Evolutionary conservation across 2,888 invertebrate species (phyloP), one percentile per base, ranked within the genome.

Genomic region (Lydus trimaculatus): DNA sequence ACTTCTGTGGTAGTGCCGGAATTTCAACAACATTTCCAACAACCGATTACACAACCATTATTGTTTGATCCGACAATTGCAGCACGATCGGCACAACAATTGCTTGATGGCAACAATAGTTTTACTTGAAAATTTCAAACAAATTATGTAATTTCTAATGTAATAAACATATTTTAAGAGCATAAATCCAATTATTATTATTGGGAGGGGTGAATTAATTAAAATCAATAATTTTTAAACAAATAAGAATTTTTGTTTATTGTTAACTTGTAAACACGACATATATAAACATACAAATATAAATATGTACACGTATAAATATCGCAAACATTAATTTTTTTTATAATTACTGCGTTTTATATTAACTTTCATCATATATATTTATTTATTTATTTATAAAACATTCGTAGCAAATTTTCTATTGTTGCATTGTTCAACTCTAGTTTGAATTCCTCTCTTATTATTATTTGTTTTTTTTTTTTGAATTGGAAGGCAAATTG

Each of bases 21-120:
- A 52, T 2, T 52, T 13, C 52, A 52, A 52, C 48, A 48, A 17
- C 52, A 11, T 61, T 68, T 61, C 17, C 65, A 64, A 48, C 73
- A 61, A 52, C 62, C 62, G 64, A 60, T 8, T 13, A 68, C 75
- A 20, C 79, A 78, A 66, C 75, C 79, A 0, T 70, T 84, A 28
- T 78, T 85, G 67, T 85, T 82, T 73, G 84, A 85, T 76, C 84
- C 85, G 0, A 83, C 83, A 36, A 83, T 85, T 66, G 85, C 85
- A 6, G 85, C 85, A 5, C 79, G 80, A 70, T 84, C 84, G 6
- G 85, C 85, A 4, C 84, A 85, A 70, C 83, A 84, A 67, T 75
- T 85, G 61, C 74, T 85, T 39, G 82, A 82, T 69, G 81, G 81
- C n/a, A 78, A 75, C 63, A 65, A 73, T 33, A 70, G 56, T 56